phyloP scores from a whole-genome alignment of 1,140 invertebrate species.

The Papilio polyxenes region DNA sequence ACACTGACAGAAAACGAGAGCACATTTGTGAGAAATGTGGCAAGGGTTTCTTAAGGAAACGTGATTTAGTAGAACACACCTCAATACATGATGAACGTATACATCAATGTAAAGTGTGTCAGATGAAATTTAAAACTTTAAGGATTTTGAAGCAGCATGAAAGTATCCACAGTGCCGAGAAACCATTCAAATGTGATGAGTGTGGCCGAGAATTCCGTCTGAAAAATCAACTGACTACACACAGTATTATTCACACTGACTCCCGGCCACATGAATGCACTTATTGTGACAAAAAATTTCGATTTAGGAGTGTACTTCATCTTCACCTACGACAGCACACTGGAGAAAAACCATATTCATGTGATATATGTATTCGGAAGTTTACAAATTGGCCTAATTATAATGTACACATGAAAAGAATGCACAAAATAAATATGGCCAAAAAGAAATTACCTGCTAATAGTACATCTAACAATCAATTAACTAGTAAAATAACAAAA shows the following conservation, averaged over 20 bases:
- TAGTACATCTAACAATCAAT: slow-evolving; percentile 63
- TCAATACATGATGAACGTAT: slow-evolving; percentile 64
- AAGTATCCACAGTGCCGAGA: slow-evolving; percentile 85
- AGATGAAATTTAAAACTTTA: slow-evolving; percentile 61
- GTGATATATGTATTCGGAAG: slow-evolving; percentile 83
- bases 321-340: slow-evolving; percentile 85
- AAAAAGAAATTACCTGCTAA: slow-evolving; percentile 68
- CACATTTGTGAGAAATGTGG: slow-evolving; percentile 71
- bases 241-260: slow-evolving; percentile 87
- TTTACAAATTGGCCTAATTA: slow-evolving; percentile 89
- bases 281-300: slow-evolving; percentile 86
- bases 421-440: slow-evolving; percentile 80
- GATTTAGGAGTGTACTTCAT: slow-evolving; percentile 85
- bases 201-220: slow-evolving; percentile 87
- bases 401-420: slow-evolving; percentile 87
- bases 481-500: slow-evolving; percentile 60
- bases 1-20: slow-evolving; percentile 63
- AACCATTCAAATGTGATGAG: slow-evolving; percentile 87
- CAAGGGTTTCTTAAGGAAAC: slow-evolving; percentile 66
- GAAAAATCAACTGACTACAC: slow-evolving; percentile 59
- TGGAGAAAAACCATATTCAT: slow-evolving; percentile 83
- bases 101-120: slow-evolving; percentile 67
- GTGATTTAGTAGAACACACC: slow-evolving; percentile 62
- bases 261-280: slow-evolving; percentile 89
- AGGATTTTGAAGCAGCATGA: slow-evolving; percentile 79